Evolutionary conservation across 53 echinoderm and acorn worm genomes (phyloP).

Genomic region (Temnopleurus reevesii): DNA sequence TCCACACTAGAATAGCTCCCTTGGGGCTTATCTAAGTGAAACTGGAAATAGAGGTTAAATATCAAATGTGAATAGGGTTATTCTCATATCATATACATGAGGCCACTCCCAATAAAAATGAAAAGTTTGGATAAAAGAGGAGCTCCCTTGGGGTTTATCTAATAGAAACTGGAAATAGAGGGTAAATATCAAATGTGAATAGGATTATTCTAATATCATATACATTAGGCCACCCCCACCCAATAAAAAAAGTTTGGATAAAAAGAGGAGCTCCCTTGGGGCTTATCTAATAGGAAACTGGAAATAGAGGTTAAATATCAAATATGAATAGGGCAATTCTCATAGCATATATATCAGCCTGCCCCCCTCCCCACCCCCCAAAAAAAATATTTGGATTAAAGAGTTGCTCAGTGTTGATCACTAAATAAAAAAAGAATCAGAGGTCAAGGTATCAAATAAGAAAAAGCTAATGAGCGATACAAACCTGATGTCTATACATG

Average conservation of each 20-base stretch:
- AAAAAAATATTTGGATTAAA: too few relatives aligned
- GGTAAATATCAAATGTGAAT: neutral
- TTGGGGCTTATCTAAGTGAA: constrained; percentile 35
- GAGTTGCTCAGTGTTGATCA: too few relatives aligned
- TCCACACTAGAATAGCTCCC: constrained; percentile 64
- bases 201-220: neutral
- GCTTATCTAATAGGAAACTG: constrained; percentile 36
- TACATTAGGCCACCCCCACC: too few relatives aligned
- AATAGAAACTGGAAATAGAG: neutral
- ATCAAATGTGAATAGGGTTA: neutral
- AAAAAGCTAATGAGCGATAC: too few relatives aligned
- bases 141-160: constrained; percentile 42
- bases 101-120: too few relatives aligned
- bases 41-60: neutral
- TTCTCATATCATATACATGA: too few relatives aligned
- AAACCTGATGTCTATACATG: constrained; percentile 82
- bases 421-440: too few relatives aligned
- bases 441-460: too few relatives aligned
- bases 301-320: neutral
- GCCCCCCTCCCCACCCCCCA: too few relatives aligned
- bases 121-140: too few relatives aligned
- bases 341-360: too few relatives aligned
- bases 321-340: neutral
- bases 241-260: too few relatives aligned
- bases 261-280: constrained; percentile 41